Evolutionary conservation across 1,140 invertebrate genomes (phyloP), one percentile per base, ranked within the genome.

Genomic region (Drosophila virilis): DNA sequence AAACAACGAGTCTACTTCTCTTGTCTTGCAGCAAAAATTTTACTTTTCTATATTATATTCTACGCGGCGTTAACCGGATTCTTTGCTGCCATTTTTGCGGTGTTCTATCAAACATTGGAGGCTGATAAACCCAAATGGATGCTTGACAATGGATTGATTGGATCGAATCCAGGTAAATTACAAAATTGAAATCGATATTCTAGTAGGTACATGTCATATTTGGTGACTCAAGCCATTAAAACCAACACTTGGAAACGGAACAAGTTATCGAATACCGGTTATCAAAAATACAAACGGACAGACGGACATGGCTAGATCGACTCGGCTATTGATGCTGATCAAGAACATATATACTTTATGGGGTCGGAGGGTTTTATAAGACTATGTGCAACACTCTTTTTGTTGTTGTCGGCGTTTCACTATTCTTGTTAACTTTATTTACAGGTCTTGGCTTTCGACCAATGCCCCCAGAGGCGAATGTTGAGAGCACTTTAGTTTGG

Each of bases 401-500:
- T 28, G 5, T 28, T 28, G 22, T 28, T 28, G 2, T 28, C 4
- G 22, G 4, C 22, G 22, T 60, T 40, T 28, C 15, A 46, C 15
- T 61, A 1, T n/a, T 45, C 32, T 12, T 13, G 32, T 37, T 60
- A 40, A 15, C 1, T 8, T 35, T 10, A 15, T 35, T n/a, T 17
- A 8, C 52, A 96, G 97, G 97, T 91, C 94, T 99, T 85, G 98
- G 98, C 76, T 99, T 98, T 94, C 94, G 98, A 85, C 98, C 98
- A 58, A 97, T 97, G 95, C 98, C 98, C 40, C 95, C 96, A 77
- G 94, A 95, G 66, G 95, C 95, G 66, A 97, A 98, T 93, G 96
- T 98, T 81, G 97, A 98, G 92, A 98, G 97, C 91, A 98, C 98
- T 51, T 94, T 99, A 61, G 97, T 99, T 91, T 97, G 97, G 96